Conservation (phyloP, 1,140 invertebrate species). For the Zeugodacus cucurbitae region DNA sequence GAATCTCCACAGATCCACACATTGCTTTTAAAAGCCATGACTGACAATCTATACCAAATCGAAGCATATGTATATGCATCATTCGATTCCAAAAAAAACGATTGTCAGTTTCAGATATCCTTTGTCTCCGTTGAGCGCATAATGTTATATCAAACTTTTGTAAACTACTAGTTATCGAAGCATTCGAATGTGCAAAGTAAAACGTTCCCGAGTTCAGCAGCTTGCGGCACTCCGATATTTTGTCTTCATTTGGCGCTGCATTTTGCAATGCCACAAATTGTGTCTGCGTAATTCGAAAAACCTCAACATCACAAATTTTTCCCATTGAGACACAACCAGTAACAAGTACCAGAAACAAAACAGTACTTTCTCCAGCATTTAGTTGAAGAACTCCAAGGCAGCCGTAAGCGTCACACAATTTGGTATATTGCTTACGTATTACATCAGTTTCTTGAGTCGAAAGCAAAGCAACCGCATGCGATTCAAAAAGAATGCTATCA, state of each 20-base stretch:
- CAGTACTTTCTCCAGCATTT: conserved; percentile 83
- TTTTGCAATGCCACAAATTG: conserved; percentile 86
- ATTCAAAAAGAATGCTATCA: conserved; percentile 90
- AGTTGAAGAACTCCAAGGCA: conserved; percentile 91
- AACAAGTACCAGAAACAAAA: conserved; percentile 91
- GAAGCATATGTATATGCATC: conserved; percentile 89
- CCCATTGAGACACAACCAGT: conserved; percentile 95
- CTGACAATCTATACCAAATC: conserved; percentile 88
- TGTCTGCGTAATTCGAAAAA: conserved; percentile 93
- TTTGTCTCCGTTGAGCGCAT: conserved; percentile 87
- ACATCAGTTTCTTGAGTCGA: conserved; percentile 85
- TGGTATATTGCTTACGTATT: conserved; percentile 88
- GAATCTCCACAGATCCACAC: conserved; percentile 95
- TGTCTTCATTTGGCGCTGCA: conserved; percentile 78
- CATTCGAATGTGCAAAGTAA: conserved; percentile 86
- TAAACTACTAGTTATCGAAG: conserved; percentile 64
- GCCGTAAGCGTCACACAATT: conserved; percentile 91
- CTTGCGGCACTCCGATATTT: conserved; percentile 85
- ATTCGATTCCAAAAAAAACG: conserved; percentile 98
- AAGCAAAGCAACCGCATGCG: conserved; percentile 81
- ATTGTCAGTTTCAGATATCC: conserved; percentile 86
- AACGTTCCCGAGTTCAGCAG: conserved; percentile 96
- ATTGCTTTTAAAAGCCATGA: conserved; percentile 93
- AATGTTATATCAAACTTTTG: conserved; percentile 86
- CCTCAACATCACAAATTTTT: conserved; percentile 92